Conservation (phyloP, 2,888 invertebrate species). For the Saturnia japonica region DNA sequence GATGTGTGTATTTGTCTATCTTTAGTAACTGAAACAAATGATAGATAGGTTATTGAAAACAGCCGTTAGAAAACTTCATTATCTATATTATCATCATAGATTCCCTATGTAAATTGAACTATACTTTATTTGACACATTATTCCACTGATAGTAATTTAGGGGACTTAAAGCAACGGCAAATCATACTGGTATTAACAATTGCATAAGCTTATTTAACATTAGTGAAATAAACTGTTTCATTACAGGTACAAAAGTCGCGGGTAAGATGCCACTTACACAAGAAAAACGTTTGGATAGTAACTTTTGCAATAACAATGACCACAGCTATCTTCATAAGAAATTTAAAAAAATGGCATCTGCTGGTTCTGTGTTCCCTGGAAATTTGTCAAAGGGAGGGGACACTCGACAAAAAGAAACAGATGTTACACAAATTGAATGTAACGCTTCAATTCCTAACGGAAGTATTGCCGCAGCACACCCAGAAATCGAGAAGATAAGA, state of each 20-base stretch:
- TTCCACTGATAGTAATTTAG: background rate
- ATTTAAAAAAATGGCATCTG: slow-evolving; percentile 93
- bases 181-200: too few species aligned
- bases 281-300: slow-evolving; percentile 76
- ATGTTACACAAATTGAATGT: slow-evolving; percentile 55
- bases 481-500: slow-evolving; percentile 76
- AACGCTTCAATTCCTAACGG: slow-evolving; percentile 68
- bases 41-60: too few species aligned
- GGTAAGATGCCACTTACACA: slow-evolving; percentile 76
- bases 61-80: too few species aligned
- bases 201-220: background rate
- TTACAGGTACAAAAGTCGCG: slow-evolving; percentile 74
- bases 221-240: slow-evolving; percentile 21
- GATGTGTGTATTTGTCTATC: too few species aligned
- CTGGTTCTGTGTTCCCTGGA: slow-evolving; percentile 66
- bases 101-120: too few species aligned
- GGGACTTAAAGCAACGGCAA: background rate
- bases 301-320: slow-evolving; percentile 81
- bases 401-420: slow-evolving; percentile 58
- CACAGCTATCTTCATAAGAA: slow-evolving; percentile 95
- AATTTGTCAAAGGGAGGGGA: slow-evolving; percentile 61
- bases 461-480: slow-evolving; percentile 74
- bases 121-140: too few species aligned
- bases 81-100: too few species aligned
- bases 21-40: too few species aligned